A percentile compares a stretch with the other conserved stretches of the same genome.
phyloP scores from a whole-genome alignment of 2,888 invertebrate species.

The Oligia fasciuncula region DNA sequence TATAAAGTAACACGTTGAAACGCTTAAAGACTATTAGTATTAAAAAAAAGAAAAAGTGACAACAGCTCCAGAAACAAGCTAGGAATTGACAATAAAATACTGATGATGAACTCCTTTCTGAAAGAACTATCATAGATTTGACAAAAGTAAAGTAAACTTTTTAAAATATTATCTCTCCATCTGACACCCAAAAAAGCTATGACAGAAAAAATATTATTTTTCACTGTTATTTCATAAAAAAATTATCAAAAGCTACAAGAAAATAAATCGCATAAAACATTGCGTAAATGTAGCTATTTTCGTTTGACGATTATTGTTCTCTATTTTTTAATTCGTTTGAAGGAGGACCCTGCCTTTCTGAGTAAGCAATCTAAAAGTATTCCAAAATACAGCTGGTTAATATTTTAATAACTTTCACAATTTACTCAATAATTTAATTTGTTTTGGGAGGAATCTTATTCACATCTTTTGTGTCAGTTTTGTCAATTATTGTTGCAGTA shows the following conservation, averaged over 20 bases:
- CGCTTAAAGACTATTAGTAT: neutral
- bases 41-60: neutral
- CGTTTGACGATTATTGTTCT: neutral
- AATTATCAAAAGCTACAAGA: neutral
- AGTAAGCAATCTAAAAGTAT: constrained; percentile 7
- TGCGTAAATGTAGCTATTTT: constrained; percentile 34
- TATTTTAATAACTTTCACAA: neutral
- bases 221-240: constrained; percentile 14
- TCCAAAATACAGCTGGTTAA: neutral
- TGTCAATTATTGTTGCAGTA: constrained; percentile 19
- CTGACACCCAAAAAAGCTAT: constrained; percentile 40
- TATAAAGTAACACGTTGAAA: neutral
- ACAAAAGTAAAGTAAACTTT: neutral
- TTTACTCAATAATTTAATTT: neutral
- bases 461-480: neutral
- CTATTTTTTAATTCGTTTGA: constrained; percentile 11
- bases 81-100: neutral
- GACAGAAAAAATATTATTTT: constrained; percentile 30
- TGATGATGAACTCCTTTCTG: neutral
- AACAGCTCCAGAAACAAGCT: neutral
- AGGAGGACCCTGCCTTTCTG: neutral
- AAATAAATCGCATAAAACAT: constrained; percentile 17
- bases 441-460: neutral
- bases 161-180: neutral
- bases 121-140: neutral